Percentiles rank a stretch among this genome's conserved stretches.
These are phyloP conservation scores for Meandrina meandrites DNA, from an alignment of 92 coral and sea anemone species.

Conservation along the genomic window DNA sequence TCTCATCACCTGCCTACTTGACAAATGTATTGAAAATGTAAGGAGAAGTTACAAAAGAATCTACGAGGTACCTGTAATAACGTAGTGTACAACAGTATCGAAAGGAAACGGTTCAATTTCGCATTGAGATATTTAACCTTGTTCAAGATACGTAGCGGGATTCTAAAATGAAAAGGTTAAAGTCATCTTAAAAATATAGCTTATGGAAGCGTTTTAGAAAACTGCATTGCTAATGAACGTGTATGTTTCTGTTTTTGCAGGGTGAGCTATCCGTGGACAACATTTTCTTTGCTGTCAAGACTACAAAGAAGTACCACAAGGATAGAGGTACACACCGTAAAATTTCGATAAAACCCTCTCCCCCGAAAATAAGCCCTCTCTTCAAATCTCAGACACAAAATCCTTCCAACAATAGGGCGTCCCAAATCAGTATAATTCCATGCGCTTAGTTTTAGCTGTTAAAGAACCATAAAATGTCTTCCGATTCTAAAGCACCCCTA, in stretches of 20 bases:
- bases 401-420: no score
- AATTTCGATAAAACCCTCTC: neutral
- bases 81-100: neutral
- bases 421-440: neutral
- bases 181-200: no score
- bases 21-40: no score
- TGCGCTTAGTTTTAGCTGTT: neutral
- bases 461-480: no score
- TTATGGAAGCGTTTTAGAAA: no score
- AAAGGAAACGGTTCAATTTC: neutral
- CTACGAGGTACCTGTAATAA: neutral
- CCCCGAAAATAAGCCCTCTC: neutral
- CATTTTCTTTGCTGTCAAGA: constrained; percentile 93
- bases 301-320: constrained; percentile 86
- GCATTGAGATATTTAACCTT: no score
- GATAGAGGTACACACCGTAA: constrained; percentile 66
- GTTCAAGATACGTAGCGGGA: no score
- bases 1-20: neutral
- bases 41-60: no score
- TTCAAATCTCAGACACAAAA: neutral
- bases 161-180: neutral
- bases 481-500: neutral
- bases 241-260: constrained; percentile 39
- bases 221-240: neutral
- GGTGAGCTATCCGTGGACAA: constrained; percentile 85